A percentile compares a stretch with the other conserved stretches of the same genome.
phyloP scores from a whole-genome alignment of 2,888 invertebrate species.

The Nemotelus pantherinus region DNA sequence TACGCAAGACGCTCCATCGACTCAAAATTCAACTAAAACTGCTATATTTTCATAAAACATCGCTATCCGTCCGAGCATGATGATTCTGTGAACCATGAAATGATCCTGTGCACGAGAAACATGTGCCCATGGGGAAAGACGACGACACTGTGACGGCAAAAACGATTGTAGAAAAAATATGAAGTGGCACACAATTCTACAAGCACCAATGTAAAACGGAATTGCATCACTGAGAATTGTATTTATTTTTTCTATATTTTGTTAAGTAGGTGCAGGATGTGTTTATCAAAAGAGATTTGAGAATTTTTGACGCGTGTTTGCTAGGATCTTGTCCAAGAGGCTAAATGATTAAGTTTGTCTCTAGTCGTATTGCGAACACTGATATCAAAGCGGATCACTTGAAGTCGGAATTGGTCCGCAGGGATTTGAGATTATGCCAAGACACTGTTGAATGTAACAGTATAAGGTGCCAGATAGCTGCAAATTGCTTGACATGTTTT shows the following conservation, averaged over 20 bases:
- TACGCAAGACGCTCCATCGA: constrained; percentile 17
- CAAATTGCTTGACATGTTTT: constrained; percentile 24
- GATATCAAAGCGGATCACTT: not conserved
- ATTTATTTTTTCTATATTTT: constrained; percentile 34
- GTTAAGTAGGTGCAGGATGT: constrained; percentile 6
- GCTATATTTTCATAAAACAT: constrained; percentile 25
- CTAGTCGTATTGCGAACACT: not conserved
- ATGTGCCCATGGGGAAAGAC: constrained; percentile 45
- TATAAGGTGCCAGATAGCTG: not conserved
- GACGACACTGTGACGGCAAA: not conserved
- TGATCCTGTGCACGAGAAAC: constrained; percentile 43
- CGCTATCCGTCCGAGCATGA: constrained; percentile 40
- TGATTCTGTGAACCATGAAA: constrained; percentile 49
- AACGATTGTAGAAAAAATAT: no score
- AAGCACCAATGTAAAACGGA: constrained; percentile 9
- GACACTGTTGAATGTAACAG: not conserved
- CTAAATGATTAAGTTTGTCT: not conserved
- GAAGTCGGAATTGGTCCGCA: constrained; percentile 12
- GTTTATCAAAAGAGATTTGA: no score
- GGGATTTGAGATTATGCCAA: constrained; percentile 15
- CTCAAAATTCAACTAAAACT: constrained; percentile 23
- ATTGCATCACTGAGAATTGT: constrained; percentile 41
- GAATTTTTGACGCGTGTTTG: no score
- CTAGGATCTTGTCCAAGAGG: no score
- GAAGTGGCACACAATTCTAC: no score